Percentiles rank a stretch among this genome's conserved stretches.
Evolutionary conservation across 2,888 invertebrate genomes (phyloP).

Genomic region (Chrysodeixis includens): DNA sequence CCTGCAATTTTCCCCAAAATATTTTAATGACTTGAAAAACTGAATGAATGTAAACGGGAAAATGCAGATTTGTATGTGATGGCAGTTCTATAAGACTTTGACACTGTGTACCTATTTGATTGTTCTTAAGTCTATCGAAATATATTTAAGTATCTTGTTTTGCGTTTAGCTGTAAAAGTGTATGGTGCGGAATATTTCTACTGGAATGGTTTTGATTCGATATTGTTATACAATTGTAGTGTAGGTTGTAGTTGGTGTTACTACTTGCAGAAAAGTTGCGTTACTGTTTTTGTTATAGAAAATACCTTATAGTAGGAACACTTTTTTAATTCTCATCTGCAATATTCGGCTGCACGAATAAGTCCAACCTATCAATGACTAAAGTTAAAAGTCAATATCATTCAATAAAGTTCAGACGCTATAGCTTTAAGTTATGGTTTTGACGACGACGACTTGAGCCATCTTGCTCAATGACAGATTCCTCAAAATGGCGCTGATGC

Average conservation of each 20-base stretch:
- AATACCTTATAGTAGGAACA: neutral
- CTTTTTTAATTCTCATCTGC: too few relatives aligned
- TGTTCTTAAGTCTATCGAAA: constrained; percentile 50
- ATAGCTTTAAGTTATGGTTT: too few relatives aligned
- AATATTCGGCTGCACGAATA: too few relatives aligned
- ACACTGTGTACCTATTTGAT: constrained; percentile 55
- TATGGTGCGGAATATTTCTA: neutral
- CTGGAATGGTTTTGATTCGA: neutral
- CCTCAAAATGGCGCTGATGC: too few relatives aligned
- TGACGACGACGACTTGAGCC: too few relatives aligned
- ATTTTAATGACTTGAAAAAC: neutral
- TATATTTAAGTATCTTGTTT: constrained; percentile 37
- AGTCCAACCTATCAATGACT: too few relatives aligned
- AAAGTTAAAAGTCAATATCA: too few relatives aligned
- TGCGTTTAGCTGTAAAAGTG: constrained; percentile 13
- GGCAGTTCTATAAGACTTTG: constrained; percentile 30
- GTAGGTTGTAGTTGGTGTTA: neutral
- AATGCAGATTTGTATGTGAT: neutral
- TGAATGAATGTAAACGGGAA: neutral
- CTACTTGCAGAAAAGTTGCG: neutral
- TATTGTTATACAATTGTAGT: neutral
- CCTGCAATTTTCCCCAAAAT: neutral
- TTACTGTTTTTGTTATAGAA: neutral
- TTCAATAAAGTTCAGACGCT: too few relatives aligned
- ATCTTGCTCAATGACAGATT: too few relatives aligned